phyloP scores from a whole-genome alignment of 2,888 invertebrate genomes.

The Lycia hirtaria region DNA sequence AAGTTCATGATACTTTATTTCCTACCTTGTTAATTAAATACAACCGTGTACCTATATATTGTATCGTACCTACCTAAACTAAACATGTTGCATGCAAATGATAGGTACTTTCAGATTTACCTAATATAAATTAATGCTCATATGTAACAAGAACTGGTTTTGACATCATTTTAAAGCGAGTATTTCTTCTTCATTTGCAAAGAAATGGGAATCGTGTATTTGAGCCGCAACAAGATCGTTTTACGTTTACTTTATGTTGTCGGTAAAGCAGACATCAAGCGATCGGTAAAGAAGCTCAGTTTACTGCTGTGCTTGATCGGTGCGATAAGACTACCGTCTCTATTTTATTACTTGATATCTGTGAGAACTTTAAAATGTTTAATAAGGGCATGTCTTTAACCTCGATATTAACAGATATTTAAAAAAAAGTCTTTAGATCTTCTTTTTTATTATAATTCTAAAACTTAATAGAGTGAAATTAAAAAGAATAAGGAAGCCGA shows the following conservation, averaged over 20 bases:
- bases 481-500: no score
- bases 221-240: slow-evolving; percentile 19
- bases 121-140: neutral
- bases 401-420: neutral
- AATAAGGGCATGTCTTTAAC: neutral
- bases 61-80: neutral
- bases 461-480: no score
- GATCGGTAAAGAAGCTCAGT: slow-evolving; percentile 18
- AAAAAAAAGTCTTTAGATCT: no score
- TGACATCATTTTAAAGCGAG: slow-evolving; percentile 5
- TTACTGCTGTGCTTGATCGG: slow-evolving; percentile 19
- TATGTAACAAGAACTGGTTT: slow-evolving; percentile 1
- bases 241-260: slow-evolving; percentile 21
- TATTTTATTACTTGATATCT: slow-evolving; percentile 16
- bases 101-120: neutral
- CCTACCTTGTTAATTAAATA: no score
- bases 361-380: slow-evolving; percentile 11
- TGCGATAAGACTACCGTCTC: slow-evolving; percentile 20
- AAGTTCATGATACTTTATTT: no score
- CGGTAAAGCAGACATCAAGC: slow-evolving; percentile 7
- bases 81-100: neutral
- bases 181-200: slow-evolving; percentile 24
- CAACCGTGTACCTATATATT: neutral
- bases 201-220: slow-evolving; percentile 13
- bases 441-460: no score